Percentiles rank a stretch among this genome's conserved stretches.
Evolutionary conservation across 1,140 invertebrate genomes (phyloP).

Genomic region (Drosophila athabasca): DNA sequence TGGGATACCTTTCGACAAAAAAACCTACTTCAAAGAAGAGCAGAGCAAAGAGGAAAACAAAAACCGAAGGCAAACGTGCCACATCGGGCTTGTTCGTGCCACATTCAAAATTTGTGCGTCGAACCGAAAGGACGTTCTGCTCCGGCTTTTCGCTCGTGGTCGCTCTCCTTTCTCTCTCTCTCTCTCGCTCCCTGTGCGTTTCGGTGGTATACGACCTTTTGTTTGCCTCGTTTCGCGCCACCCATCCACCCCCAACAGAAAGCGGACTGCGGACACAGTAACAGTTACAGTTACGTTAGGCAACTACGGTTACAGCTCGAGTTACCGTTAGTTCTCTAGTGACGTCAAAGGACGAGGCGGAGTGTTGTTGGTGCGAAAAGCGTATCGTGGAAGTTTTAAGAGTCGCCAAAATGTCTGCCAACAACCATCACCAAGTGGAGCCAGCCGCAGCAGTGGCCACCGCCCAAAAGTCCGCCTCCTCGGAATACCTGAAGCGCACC

Average conservation of each 20-base stretch:
- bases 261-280: background rate
- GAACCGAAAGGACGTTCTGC: slow-evolving; percentile 76
- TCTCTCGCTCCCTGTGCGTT: slow-evolving; percentile 12
- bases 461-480: slow-evolving; percentile 46
- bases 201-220: slow-evolving; percentile 25
- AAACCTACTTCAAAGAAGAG: background rate
- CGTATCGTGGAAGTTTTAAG: slow-evolving; percentile 5
- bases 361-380: background rate
- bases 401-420: slow-evolving; percentile 54
- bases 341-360: slow-evolving; percentile 33
- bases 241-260: slow-evolving; percentile 2
- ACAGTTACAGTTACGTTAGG: slow-evolving; percentile 20
- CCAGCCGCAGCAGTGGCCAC: slow-evolving; percentile 47
- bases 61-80: slow-evolving; percentile 12
- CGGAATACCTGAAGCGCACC: slow-evolving; percentile 82
- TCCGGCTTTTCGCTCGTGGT: slow-evolving; percentile 5
- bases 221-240: slow-evolving; percentile 49
- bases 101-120: slow-evolving; percentile 80
- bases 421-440: slow-evolving; percentile 64
- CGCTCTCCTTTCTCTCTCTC: slow-evolving; percentile 15
- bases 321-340: slow-evolving; percentile 14
- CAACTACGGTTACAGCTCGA: background rate
- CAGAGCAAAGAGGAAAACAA: slow-evolving; percentile 16
- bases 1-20: background rate
- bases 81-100: slow-evolving; percentile 28